phyloP scores from a whole-genome alignment of 2,888 invertebrate genomes.

The Epistrophe eligans region DNA sequence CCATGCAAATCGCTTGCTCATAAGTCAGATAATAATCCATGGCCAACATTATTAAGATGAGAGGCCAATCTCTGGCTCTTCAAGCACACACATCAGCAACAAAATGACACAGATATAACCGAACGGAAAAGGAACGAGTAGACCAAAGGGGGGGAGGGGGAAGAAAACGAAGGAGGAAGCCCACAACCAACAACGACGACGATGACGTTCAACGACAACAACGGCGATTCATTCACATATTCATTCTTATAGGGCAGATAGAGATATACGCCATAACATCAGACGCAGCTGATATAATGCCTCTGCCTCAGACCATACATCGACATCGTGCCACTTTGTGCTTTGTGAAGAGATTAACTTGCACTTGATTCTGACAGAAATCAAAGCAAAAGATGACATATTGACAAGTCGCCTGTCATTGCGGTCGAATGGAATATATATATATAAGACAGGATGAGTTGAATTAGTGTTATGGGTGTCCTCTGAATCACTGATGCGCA shows the following conservation, averaged over 20 bases:
- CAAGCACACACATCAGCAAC: slow-evolving; percentile 2
- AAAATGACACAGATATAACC: not conserved
- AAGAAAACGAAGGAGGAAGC: not conserved
- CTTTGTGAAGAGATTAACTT: slow-evolving; percentile 67
- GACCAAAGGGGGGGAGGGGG: not conserved
- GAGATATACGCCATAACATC: not conserved
- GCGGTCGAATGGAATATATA: slow-evolving; percentile 44
- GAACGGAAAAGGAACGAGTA: not conserved
- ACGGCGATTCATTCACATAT: slow-evolving; percentile 39
- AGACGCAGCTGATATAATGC: not conserved
- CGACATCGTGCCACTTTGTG: slow-evolving; percentile 49
- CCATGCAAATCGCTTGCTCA: slow-evolving; percentile 68
- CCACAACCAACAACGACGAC: not conserved
- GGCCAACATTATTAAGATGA: slow-evolving; percentile 54
- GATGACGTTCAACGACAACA: slow-evolving; percentile 1
- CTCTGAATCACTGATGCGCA: slow-evolving; percentile 52
- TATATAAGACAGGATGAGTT: not conserved
- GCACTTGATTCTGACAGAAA: slow-evolving; percentile 73
- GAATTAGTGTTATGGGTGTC: slow-evolving; percentile 25
- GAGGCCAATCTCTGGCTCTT: slow-evolving; percentile 42
- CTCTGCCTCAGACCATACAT: not conserved
- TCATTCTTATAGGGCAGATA: slow-evolving; percentile 4
- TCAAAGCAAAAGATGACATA: slow-evolving; percentile 73
- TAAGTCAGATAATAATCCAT: slow-evolving; percentile 68
- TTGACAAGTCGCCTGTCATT: slow-evolving; percentile 71